Base-by-base conservation (phyloP, 2,797 vertebrate genomes). In the Valencia hispanica region DNA sequence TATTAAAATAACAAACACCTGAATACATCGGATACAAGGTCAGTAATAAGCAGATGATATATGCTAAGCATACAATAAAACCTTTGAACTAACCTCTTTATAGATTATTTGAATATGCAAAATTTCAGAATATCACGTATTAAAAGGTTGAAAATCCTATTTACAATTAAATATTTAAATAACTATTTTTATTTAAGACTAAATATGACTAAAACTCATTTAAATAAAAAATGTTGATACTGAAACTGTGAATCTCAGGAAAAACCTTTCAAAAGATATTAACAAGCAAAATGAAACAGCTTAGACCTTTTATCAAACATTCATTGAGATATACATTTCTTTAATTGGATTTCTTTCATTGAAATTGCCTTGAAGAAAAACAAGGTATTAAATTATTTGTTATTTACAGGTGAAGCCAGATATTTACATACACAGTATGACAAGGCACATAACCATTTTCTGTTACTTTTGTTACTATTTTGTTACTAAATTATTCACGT, bases 1-100 rank as follows among this genome's bases (percentile, higher is more conserved):
- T 68, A 80, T 68, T 79, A 76, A 73, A 59, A 74, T 78, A 79
- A 88, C 75, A 80, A 82, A 72, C 55, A 81, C 47, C 41, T 65
- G 68, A 70, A 63, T 50, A 75, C 72, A 72, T 39, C 34, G 70
- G 61, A 57, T 20, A 74, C 48, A 51, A 27, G 73, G 59, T 22
- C 30, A 57, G 73, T 74, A 77, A 63, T 51, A 72, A 48, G 68
- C 45, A 70, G 34, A 27, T 17, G 50, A 50, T 59, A 53, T 74
- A 73, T 27, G 14, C 25, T 74, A 73, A 69, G 15, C 27, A 80
- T 47, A 74, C 32, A 70, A 76, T 73, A 80, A 75, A 57, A 78
- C 59, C 32, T 63, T 66, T 72, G 53, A 12, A 63, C 45, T 51
- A 48, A 39, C 17, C 45, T 51, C 7, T 72, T 65, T 65, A 25